Evolutionary conservation across 2,888 invertebrate genomes (phyloP).

Genomic region (Sesia apiformis): DNA sequence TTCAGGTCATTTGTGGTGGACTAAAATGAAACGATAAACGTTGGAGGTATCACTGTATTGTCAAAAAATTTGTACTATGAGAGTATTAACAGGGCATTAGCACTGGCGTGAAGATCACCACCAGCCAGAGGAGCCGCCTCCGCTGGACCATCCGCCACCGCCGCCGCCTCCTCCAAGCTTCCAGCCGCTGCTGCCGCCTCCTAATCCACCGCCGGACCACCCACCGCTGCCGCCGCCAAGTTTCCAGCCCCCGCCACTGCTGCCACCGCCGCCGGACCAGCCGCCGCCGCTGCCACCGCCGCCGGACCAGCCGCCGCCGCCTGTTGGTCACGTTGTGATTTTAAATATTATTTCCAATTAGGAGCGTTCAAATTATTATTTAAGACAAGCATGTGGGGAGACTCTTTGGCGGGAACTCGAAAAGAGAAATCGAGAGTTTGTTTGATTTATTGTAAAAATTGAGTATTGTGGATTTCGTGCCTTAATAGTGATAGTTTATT

Average conservation of each 20-base stretch:
- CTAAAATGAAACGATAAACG: constrained; percentile 9
- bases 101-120: constrained; percentile 33
- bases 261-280: constrained; percentile 1
- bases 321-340: background rate
- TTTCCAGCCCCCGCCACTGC: constrained; percentile 7
- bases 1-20: no score
- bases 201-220: constrained; percentile 10
- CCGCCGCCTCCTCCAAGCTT: constrained; percentile 3
- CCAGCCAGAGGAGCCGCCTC: constrained; percentile 38
- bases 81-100: constrained; percentile 4
- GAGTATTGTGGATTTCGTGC: no score
- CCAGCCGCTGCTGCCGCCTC: background rate
- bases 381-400: background rate
- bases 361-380: no score
- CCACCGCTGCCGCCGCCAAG: constrained; percentile 12
- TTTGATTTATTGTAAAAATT: no score
- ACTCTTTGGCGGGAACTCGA: no score
- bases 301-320: constrained; percentile 1
- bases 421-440: no score
- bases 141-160: constrained; percentile 15
- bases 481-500: no score
- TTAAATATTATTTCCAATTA: constrained; percentile 1
- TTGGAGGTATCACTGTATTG: constrained; percentile 49
- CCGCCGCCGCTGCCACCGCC: constrained; percentile 3
- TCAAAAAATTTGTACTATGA: constrained; percentile 28